phyloP scores from a whole-genome alignment of 2,113 vertebrate genomes.

The Aptenodytes forsteri region DNA sequence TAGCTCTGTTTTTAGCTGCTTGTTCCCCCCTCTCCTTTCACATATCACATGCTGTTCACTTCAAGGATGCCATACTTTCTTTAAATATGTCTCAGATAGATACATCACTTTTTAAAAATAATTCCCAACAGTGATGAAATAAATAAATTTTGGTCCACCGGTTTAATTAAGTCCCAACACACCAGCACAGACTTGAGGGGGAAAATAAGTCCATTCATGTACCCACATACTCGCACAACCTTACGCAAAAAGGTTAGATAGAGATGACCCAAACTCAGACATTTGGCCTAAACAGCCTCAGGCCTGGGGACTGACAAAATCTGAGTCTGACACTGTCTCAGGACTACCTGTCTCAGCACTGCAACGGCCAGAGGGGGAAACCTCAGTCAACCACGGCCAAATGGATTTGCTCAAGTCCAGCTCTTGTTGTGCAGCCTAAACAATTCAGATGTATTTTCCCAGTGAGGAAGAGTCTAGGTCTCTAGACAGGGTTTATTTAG shows the following conservation, averaged over 20 bases:
- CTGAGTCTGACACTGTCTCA: not conserved
- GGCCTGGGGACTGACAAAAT: not conserved
- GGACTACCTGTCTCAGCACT: not conserved
- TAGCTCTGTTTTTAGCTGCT: constrained; percentile 7
- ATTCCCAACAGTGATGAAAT: not conserved
- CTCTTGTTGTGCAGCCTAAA: not conserved
- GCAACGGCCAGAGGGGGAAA: not conserved
- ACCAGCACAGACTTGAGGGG: not conserved
- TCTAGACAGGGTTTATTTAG: not conserved
- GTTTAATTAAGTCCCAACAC: not conserved
- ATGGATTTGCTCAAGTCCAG: not conserved
- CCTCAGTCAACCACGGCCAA: not conserved
- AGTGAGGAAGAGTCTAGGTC: not conserved
- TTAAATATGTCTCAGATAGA: not conserved
- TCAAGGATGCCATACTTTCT: not conserved
- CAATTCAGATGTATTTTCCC: not conserved
- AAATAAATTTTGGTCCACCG: not conserved
- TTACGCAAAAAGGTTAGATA: not conserved
- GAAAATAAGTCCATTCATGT: not conserved
- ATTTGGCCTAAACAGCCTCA: not conserved
- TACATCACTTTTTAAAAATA: not conserved
- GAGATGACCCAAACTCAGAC: not conserved
- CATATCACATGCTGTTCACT: constrained; percentile 19
- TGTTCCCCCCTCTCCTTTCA: not conserved
- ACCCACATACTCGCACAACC: not conserved